Base-by-base conservation (phyloP, 2,113 vertebrate species). In the Mormyrus iriodes region DNA sequence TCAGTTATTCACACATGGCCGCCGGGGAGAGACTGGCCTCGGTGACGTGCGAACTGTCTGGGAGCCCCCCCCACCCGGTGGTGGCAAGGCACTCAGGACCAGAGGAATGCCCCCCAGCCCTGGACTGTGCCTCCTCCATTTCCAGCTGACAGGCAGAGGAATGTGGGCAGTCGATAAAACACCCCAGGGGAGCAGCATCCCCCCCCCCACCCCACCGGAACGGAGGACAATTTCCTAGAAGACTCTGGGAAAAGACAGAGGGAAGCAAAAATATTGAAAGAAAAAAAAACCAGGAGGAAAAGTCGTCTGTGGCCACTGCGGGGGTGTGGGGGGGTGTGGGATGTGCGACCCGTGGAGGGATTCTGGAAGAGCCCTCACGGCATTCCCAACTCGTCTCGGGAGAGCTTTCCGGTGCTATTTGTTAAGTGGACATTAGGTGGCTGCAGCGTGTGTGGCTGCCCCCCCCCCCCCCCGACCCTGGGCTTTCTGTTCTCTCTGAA, bases 241-340 rank as follows among this genome's bases (percentile, higher is more conserved):
- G 1, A 1, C 69, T 39, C 69, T 35, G 69, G 82, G 82, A 31
- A 51, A 48, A 13, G 31, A 24, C 19, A 19, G 44, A 6, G 31
- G 19, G 85, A 12, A 31, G 35, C 27, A 35, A 61, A 1, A 87
- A 35, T 39, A 15, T 3, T 21, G 8, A 44, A 88, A 82, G 89
- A 91, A 92, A 90, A 15, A 92, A 91, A 89, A 90, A 42, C 46
- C 92, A 94, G 79, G 85, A 92, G 93, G 93, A 93, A 92, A 94
- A 93, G 91, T 94, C 87, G 92, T 94, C 85, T 93, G 84, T 2
- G 90, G 89, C 90, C 2, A 92, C 92, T 92, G 93, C 88, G 90
- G n/a, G 88, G 90, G 91, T 91, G 89, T 53, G 52, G 76, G 52
- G 31, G 31, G 76, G 27, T 42, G 42, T 2, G 12, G 61, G 31